A percentile compares a stretch with the other conserved stretches of the same genome.
phyloP scores from a whole-genome alignment of 2,888 invertebrate genomes.

The Eueremaeus valkanovi region DNA sequence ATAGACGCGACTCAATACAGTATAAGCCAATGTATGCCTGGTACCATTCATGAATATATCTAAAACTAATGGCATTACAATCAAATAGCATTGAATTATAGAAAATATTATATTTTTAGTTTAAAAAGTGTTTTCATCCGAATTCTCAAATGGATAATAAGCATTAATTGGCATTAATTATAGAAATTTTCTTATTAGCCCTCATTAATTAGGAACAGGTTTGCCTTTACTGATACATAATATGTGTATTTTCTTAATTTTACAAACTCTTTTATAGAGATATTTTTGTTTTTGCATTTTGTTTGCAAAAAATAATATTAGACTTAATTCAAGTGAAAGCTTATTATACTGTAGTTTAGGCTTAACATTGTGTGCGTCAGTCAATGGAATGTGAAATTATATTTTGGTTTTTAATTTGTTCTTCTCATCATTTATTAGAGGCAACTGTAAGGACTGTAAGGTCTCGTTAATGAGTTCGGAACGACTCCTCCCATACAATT shows the following conservation, averaged over 20 bases:
- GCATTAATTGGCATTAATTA: no score
- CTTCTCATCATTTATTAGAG: slow-evolving; percentile 20
- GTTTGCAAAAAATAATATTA: no score
- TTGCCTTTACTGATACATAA: no score
- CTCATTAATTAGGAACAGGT: no score
- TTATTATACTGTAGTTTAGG: no score
- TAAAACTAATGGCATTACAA: neutral
- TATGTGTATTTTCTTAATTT: no score
- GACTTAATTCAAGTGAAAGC: neutral
- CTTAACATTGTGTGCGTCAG: neutral
- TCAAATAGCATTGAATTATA: neutral
- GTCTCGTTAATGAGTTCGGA: neutral
- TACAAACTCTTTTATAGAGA: neutral
- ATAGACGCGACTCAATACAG: neutral
- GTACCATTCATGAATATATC: neutral
- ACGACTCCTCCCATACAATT: slow-evolving; percentile 19
- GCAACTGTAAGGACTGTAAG: slow-evolving; percentile 7
- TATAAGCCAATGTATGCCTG: neutral
- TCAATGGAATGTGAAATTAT: neutral
- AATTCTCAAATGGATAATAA: no score
- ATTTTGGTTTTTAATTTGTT: neutral
- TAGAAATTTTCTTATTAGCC: no score
- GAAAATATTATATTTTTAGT: no score
- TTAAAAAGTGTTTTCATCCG: no score
- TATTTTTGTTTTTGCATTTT: no score